phyloP scores from a whole-genome alignment of 2,113 vertebrate species.

The Ramphastos sulfuratus region DNA sequence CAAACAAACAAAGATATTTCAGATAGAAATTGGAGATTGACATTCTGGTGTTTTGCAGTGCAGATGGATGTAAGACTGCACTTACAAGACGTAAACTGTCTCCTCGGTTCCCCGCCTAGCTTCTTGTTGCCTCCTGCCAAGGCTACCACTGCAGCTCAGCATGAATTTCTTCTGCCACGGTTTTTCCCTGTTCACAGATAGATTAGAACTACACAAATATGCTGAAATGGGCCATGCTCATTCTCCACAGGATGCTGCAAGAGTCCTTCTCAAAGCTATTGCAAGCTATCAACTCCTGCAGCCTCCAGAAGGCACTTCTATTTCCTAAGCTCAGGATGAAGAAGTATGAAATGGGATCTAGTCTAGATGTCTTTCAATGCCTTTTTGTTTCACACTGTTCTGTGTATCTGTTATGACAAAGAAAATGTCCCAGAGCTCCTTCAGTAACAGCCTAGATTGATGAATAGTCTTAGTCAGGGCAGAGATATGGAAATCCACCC shows the following conservation, averaged over 20 bases:
- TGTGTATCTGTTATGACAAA: not conserved
- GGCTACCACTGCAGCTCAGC: not conserved
- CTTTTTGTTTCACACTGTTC: not conserved
- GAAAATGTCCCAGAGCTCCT: not conserved
- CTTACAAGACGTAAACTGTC: not conserved
- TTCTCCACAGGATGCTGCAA: not conserved
- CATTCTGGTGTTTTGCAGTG: not conserved
- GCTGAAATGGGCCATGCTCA: not conserved
- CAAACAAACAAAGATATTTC: not conserved
- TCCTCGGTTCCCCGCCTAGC: not conserved
- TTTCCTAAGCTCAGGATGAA: not conserved
- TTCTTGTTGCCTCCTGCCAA: not conserved
- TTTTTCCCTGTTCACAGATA: not conserved
- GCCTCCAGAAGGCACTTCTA: not conserved
- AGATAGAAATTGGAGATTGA: not conserved
- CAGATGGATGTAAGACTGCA: not conserved
- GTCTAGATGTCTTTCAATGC: accelerated
- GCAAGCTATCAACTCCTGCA: not conserved
- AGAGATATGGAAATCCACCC: not conserved
- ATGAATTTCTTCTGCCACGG: not conserved
- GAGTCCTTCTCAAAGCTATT: not conserved
- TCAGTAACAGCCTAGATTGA: not conserved
- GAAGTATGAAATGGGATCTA: not conserved
- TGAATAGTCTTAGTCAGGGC: not conserved
- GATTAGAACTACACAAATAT: not conserved